A percentile compares a stretch with the other conserved stretches of the same genome.
Conservation (phyloP, 2,113 vertebrate species). For the Dendropsophus ebraccatus region DNA sequence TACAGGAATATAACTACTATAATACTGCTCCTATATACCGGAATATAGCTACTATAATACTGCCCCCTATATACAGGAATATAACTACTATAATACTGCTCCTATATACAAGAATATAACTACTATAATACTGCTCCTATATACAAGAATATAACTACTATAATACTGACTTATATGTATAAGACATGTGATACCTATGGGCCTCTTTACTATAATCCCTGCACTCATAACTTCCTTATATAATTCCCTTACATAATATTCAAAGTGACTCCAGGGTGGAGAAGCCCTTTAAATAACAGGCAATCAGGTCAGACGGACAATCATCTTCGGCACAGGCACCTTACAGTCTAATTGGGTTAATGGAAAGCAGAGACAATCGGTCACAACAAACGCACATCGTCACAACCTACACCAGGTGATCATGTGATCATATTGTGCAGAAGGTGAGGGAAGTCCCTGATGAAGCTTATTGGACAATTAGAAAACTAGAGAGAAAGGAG, state of each 20-base stretch:
- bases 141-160: no score
- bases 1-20: constrained; percentile 8
- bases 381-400: neutral
- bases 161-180: neutral
- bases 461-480: no score
- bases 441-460: no score
- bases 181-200: no score
- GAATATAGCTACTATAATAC: constrained; percentile 5
- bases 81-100: neutral
- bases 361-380: neutral
- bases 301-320: neutral
- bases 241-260: neutral
- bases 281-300: neutral
- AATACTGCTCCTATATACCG: neutral
- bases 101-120: no score
- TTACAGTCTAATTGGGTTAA: constrained; percentile 11
- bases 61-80: neutral
- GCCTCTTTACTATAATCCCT: no score
- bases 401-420: neutral
- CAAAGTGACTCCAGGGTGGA: neutral
- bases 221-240: neutral
- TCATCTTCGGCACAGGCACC: neutral
- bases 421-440: neutral
- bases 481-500: no score
- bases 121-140: no score